Evolutionary conservation across 2,797 vertebrate genomes (phyloP), one percentile per base, ranked within the genome.

Genomic region (Eulemur rubriventer): DNA sequence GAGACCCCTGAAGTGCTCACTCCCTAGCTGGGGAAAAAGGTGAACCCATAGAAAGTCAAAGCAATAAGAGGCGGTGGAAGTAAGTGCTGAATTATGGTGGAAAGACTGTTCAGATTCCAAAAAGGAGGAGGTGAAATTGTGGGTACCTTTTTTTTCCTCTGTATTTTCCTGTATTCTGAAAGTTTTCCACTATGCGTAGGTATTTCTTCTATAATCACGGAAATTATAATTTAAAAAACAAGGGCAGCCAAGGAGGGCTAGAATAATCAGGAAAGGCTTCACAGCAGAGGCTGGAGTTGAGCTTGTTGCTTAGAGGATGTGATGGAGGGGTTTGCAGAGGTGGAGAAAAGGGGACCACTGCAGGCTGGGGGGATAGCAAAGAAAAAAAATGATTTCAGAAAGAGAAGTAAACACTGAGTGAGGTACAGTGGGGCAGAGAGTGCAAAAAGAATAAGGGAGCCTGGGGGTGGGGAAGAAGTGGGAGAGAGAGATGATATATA

Each of bases 151-250:
- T 70, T 43, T 33, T 28, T 28, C 46, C 30, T 70, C 35, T 90
- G 14, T 50, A 55, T 78, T 79, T 94, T 95, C 65, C 72, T 63
- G 46, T 92, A 70, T 52, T 96, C 55, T 94, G 28, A 63, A 96
- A 81, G 76, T 72, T 92, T 94, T 65, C 57, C 5, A 80, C 26
- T 78, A 59, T 46, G 41, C 35, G 24, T 43, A 57, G 3, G 30
- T 69, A 89, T 73, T 80, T 59, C 14, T 83, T 93, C 89, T 55
- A 95, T 89, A 87, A 91, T 83, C 28, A 61, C 17, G 43, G 48
- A 55, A 67, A 22, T 90, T n/a, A 52, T 33, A 80, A 79, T 96
- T 89, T 22, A 46, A 43, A 91, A 82, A 75, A 85, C 30, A 18
- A 52, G 8, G 24, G 63, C 26, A 82, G 24, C 70, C 33, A 52